Conservation (phyloP, 2,888 invertebrate genomes). For the Harpalus rubripes region DNA sequence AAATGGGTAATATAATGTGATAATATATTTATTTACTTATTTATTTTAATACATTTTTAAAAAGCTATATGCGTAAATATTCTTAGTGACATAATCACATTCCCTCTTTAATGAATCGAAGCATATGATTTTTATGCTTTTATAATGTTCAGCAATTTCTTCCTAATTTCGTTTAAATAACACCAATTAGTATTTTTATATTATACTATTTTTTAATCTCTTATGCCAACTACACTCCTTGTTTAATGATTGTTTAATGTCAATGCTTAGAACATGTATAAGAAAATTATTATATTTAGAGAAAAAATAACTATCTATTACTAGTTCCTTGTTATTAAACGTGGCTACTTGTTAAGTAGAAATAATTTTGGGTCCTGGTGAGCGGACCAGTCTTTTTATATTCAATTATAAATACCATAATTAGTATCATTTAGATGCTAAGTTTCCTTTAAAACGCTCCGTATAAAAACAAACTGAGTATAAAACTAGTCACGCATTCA, state of each 20-base stretch:
- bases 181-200: background rate
- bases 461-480: slow-evolving; percentile 38
- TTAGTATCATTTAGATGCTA: slow-evolving; percentile 54
- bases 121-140: too few relatives aligned
- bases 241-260: background rate
- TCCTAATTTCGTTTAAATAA: background rate
- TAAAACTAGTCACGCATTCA: slow-evolving; percentile 58
- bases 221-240: background rate
- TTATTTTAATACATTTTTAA: too few relatives aligned
- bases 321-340: slow-evolving; percentile 26
- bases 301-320: slow-evolving; percentile 46
- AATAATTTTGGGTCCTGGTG: slow-evolving; percentile 23
- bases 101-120: too few relatives aligned
- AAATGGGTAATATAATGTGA: too few relatives aligned
- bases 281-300: slow-evolving; percentile 16
- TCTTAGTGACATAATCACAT: too few relatives aligned
- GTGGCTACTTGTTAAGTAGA: slow-evolving; percentile 43
- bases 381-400: slow-evolving; percentile 19
- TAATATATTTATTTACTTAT: too few relatives aligned
- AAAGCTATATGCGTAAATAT: too few relatives aligned
- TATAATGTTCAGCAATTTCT: too few relatives aligned
- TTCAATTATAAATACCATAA: slow-evolving; percentile 52
- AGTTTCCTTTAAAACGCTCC: slow-evolving; percentile 27
- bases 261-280: slow-evolving; percentile 7
- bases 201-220: background rate